Evolutionary conservation across 2,797 vertebrate species (phyloP).

Genomic region (Carcharodon carcharias): DNA sequence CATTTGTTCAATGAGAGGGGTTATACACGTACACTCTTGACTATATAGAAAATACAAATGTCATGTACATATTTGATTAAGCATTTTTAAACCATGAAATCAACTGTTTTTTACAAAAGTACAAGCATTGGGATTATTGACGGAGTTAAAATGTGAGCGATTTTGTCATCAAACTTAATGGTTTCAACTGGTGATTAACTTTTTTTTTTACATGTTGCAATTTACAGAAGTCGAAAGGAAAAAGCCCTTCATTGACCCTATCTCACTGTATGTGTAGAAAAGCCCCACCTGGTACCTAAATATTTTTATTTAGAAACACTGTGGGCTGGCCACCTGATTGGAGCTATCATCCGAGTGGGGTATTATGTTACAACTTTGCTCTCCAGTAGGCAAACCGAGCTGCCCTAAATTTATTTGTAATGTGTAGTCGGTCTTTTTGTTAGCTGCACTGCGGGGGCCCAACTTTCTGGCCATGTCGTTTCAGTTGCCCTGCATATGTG

Average conservation of each 20-base stretch:
- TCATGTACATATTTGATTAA: background rate
- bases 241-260: background rate
- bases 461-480: background rate
- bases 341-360: background rate
- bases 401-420: background rate
- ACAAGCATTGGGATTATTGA: background rate
- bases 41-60: background rate
- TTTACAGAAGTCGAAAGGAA: background rate
- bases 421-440: background rate
- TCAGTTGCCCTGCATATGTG: background rate
- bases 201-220: background rate
- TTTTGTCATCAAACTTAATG: background rate
- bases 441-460: background rate
- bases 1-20: background rate
- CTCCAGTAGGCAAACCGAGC: too few species aligned
- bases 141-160: background rate
- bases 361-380: background rate
- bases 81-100: background rate
- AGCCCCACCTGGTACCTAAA: background rate
- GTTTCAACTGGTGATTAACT: background rate
- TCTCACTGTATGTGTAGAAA: background rate
- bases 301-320: background rate
- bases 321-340: background rate
- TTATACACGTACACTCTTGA: background rate
- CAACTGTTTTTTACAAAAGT: too few species aligned